Evolutionary conservation across 2,113 vertebrate genomes (phyloP).

Genomic region (Rhipidura dahli): DNA sequence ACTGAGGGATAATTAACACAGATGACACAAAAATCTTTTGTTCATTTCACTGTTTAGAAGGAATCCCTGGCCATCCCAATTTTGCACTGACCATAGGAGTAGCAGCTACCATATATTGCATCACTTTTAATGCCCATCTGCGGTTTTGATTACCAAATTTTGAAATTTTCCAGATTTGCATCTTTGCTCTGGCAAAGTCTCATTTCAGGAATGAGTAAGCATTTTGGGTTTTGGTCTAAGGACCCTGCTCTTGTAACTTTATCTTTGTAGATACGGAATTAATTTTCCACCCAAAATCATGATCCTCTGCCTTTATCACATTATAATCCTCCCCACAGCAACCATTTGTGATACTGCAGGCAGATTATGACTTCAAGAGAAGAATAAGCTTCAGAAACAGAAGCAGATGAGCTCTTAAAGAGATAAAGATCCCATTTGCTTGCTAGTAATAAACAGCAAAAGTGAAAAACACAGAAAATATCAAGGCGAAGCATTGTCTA

Average conservation of each 20-base stretch:
- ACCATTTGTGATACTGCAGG: conserved; percentile 31
- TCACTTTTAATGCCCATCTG: not conserved
- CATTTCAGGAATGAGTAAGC: conserved; percentile 18
- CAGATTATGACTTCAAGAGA: conserved; percentile 61
- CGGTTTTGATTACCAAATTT: not conserved
- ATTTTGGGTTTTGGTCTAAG: not conserved
- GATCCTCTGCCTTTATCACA: conserved; percentile 21
- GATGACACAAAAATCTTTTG: not conserved
- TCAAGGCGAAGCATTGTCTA: not conserved
- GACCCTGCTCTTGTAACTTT: not conserved
- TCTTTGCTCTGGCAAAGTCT: not conserved
- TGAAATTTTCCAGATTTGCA: not conserved
- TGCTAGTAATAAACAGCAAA: not conserved
- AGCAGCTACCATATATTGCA: not conserved
- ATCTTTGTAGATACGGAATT: conserved; percentile 10
- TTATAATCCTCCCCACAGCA: conserved; percentile 50
- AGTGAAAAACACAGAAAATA: not conserved
- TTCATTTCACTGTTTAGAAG: not conserved
- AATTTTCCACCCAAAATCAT: conserved; percentile 49
- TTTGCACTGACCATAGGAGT: not conserved
- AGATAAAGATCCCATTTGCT: conserved; percentile 35
- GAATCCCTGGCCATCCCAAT: not conserved
- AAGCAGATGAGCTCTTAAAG: conserved; percentile 61
- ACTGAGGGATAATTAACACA: not conserved
- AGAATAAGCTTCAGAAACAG: conserved; percentile 37